These are phyloP conservation scores for Pristionchus arcanus DNA, from an alignment of 2,888 invertebrate genomes.

Conservation along the genomic window DNA sequence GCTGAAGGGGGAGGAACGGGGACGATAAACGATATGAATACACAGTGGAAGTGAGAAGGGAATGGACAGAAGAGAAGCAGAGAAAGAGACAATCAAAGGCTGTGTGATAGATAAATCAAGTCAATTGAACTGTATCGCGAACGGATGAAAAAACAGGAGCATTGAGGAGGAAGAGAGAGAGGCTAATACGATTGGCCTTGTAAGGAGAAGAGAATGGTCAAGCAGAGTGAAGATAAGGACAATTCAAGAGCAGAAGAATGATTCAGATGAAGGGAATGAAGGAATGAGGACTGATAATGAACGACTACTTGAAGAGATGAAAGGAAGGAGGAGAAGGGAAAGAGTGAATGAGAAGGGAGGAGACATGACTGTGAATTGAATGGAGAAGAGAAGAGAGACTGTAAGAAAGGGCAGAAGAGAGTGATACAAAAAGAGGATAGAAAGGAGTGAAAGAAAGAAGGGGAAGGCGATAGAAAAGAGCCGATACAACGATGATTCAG, in stretches of 20 bases:
- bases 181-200: conserved; percentile 15
- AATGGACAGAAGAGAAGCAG: conserved; percentile 7
- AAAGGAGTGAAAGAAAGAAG: conserved; percentile 38
- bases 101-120: conserved; percentile 45
- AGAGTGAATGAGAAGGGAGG: conserved; percentile 19
- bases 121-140: neutral
- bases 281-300: neutral
- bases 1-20: neutral
- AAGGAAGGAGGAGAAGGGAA: neutral
- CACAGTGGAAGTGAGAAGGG: conserved; percentile 30
- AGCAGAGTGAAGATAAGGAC: neutral
- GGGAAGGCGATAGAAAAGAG: conserved; percentile 29
- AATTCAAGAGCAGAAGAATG: conserved; percentile 1
- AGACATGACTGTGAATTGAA: conserved; percentile 40
- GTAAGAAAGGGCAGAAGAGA: conserved; percentile 30
- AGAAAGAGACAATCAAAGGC: conserved; percentile 8
- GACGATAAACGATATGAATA: conserved; percentile 37
- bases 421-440: conserved; percentile 17
- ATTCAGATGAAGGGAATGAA: neutral
- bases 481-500: conserved; percentile 42
- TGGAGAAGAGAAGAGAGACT: conserved; percentile 24
- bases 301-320: conserved; percentile 26
- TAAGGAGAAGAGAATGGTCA: neutral
- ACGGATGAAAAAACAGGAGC: neutral
- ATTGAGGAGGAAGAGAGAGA: neutral